Evolutionary conservation across 2,113 vertebrate genomes (phyloP), one percentile per base, ranked within the genome.

Genomic region (Chaetodon auriga): DNA sequence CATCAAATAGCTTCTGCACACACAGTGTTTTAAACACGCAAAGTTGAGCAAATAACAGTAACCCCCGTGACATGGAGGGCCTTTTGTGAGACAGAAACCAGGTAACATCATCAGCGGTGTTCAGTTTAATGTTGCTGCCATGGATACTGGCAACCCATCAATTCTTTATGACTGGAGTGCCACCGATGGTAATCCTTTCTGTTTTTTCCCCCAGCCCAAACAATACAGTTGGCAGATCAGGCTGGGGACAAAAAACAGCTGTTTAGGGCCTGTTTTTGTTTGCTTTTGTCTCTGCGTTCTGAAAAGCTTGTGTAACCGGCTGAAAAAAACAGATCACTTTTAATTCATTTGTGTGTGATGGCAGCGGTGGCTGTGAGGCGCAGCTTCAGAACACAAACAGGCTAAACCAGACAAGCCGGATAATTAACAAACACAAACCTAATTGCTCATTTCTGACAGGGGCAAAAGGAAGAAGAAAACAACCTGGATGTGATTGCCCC

Each of bases 21-120:
- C 94, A 93, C 90, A 75, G 90, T 49, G 93, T 94, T 96, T 92
- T 87, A 94, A 97, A 95, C 96, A 92, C 91, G 93, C 85, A 65
- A 95, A 95, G 94, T 91, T 96, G 95, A 95, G 95, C 95, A 96
- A 98, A 97, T 95, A 98, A 91, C 86, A 90, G 93, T 91, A 93
- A 94, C 95, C 92, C 91, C 90, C 68, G 81, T 86, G 92, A 93
- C 91, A 92, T 86, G 75, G 87, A 82, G 92, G 92, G 92, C 89
- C 91, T 81, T 92, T 95, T 95, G 96, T 94, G 93, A 95, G 93
- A 78, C 71, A 85, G 94, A 93, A 94, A 90, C 92, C 80, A 91
- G 94, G 92, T 90, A 95, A 93, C 95, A 92, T 95, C 94, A 94
- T 94, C 94, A 84, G 85, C 53, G 60, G 92, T 92, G 71, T 64